These are phyloP conservation scores for Naso thynnoides DNA, from an alignment of 2,797 vertebrate genomes.

Conservation along the genomic window DNA sequence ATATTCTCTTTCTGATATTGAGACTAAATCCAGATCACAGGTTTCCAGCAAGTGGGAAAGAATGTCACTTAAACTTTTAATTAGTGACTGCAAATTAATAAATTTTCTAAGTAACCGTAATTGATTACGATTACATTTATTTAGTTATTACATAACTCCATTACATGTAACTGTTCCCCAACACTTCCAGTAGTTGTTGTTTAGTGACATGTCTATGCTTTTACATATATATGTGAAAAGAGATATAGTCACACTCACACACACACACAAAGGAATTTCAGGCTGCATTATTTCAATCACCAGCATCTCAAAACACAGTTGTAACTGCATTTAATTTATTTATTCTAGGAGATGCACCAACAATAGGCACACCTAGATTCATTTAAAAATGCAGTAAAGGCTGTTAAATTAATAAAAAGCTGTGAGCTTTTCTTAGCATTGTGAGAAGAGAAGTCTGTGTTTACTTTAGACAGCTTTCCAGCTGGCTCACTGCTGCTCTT, in stretches of 20 bases:
- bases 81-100: too few species aligned
- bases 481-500: slow-evolving; percentile 41
- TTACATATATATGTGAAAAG: slow-evolving; percentile 10
- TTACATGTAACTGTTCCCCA: too few species aligned
- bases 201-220: background rate
- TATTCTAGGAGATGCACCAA: slow-evolving; percentile 62
- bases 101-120: too few species aligned
- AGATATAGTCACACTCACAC: slow-evolving; percentile 16
- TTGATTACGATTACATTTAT: too few species aligned
- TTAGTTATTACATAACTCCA: too few species aligned
- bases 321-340: slow-evolving; percentile 67
- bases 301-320: slow-evolving; percentile 32
- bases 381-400: slow-evolving; percentile 64
- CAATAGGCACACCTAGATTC: slow-evolving; percentile 52
- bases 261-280: slow-evolving; percentile 6
- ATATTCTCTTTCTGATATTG: too few species aligned
- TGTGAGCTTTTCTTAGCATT: slow-evolving; percentile 70
- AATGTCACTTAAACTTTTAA: too few species aligned
- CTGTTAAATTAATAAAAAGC: slow-evolving; percentile 75
- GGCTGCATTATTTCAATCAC: slow-evolving; percentile 39
- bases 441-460: slow-evolving; percentile 62
- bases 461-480: slow-evolving; percentile 59
- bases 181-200: too few species aligned
- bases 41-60: too few species aligned
- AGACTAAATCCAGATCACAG: too few species aligned